phyloP scores from a whole-genome alignment of 2,797 vertebrate genomes.

The Percopsis omiscomaycus region DNA sequence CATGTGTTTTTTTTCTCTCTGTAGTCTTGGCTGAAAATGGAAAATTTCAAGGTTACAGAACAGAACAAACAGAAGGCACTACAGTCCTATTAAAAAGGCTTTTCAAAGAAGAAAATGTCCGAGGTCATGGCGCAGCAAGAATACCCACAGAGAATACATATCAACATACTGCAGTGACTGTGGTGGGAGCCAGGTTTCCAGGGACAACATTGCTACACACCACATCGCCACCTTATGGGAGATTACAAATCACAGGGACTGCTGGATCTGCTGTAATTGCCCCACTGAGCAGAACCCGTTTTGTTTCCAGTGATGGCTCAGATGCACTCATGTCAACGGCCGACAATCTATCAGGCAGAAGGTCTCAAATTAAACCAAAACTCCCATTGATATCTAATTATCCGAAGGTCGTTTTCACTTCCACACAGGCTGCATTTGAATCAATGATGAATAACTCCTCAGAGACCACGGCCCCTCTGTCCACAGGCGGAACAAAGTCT shows the following conservation, averaged over 20 bases:
- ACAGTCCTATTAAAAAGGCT: slow-evolving; percentile 52
- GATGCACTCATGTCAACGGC: slow-evolving; percentile 20
- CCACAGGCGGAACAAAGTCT: slow-evolving; percentile 41
- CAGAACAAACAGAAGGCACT: slow-evolving; percentile 50
- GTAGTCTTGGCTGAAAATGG: slow-evolving; percentile 40
- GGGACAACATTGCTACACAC: slow-evolving; percentile 45
- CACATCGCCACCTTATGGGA: slow-evolving; percentile 22
- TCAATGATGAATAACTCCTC: slow-evolving; percentile 53
- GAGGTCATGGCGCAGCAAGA: slow-evolving; percentile 41
- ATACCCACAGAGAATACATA: slow-evolving; percentile 41
- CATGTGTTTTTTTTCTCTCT: slow-evolving; percentile 33
- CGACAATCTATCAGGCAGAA: slow-evolving; percentile 22
- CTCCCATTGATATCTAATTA: slow-evolving; percentile 51
- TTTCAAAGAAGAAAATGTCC: slow-evolving; percentile 42
- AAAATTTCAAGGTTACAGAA: slow-evolving; percentile 50
- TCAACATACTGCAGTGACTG: slow-evolving; percentile 23
- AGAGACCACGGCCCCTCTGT: slow-evolving; percentile 44
- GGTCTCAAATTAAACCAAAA: slow-evolving; percentile 36
- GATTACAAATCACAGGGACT: slow-evolving; percentile 34
- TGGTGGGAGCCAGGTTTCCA: slow-evolving; percentile 36
- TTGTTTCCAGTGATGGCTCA: slow-evolving; percentile 36
- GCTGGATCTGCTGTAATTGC: slow-evolving; percentile 24
- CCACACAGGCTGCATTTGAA: slow-evolving; percentile 39
- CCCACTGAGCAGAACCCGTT: slow-evolving; percentile 10
- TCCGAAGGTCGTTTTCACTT: slow-evolving; percentile 44